These are phyloP conservation scores for Euglossa dilemma DNA, from an alignment of 1,140 invertebrate genomes.

Conservation along the genomic window DNA sequence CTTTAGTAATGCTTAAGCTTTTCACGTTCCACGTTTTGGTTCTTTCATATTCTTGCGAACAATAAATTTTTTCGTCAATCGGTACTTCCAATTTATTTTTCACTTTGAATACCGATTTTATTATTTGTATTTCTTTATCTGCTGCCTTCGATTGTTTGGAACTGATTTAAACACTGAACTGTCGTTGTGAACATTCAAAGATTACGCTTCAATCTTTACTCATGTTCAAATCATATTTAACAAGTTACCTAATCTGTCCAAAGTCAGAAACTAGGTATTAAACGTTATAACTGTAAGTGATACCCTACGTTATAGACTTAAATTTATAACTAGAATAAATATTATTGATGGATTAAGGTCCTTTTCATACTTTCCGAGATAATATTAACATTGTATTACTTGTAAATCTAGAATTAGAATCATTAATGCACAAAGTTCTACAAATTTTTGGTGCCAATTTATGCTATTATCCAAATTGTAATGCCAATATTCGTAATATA, in stretches of 20 bases:
- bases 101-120: slow-evolving; percentile 33
- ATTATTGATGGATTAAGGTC: slow-evolving; percentile 64
- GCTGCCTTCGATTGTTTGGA: slow-evolving; percentile 29
- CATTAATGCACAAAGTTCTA: slow-evolving; percentile 60
- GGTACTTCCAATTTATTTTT: background rate
- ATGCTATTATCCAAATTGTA: background rate
- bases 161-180: slow-evolving; percentile 38
- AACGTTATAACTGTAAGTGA: slow-evolving; percentile 45
- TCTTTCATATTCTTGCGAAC: slow-evolving; percentile 52
- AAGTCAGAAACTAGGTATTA: slow-evolving; percentile 57
- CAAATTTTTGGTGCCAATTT: background rate
- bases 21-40: slow-evolving; percentile 57
- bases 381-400: slow-evolving; percentile 61
- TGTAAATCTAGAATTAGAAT: slow-evolving; percentile 65
- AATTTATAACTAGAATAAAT: slow-evolving; percentile 72
- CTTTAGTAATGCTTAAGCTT: slow-evolving; percentile 57
- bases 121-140: slow-evolving; percentile 13
- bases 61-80: slow-evolving; percentile 47
- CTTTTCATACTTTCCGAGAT: slow-evolving; percentile 68
- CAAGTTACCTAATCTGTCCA: slow-evolving; percentile 56
- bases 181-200: slow-evolving; percentile 22
- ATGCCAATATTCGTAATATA: background rate
- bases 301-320: slow-evolving; percentile 57
- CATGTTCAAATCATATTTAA: slow-evolving; percentile 34
- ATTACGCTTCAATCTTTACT: slow-evolving; percentile 29